Base-by-base conservation (phyloP, 2,113 vertebrate genomes). In the Thunnus maccoyii region DNA sequence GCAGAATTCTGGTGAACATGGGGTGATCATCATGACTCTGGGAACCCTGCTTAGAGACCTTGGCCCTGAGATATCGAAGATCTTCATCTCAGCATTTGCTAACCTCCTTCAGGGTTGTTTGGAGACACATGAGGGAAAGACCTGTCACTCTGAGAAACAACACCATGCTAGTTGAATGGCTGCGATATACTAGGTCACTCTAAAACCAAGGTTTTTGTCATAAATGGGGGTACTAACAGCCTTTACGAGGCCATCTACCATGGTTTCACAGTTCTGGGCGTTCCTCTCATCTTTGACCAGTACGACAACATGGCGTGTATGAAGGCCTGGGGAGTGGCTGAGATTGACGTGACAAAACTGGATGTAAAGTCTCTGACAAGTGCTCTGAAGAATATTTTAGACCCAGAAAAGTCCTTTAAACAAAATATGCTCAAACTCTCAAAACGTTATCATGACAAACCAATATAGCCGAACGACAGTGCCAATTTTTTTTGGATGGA, bases 161-260 rank as follows among this genome's bases (percentile, higher is more conserved):
- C 82, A 94, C 92, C 4, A 80, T 71, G 57, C 69, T 94, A 46
- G 72, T 92, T 13, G 30, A 89, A 18, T 94, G 92, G 94, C 27
- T 94, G n/a, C 94, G 91, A 95, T 36, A 1, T 95, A 7, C 84
- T 94, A 2, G 91, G 90, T 15, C 91, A 95, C 68, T 87, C 91
- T 3, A 94, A 93, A 83, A 93, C 90, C 48, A 92, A 73, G 0
- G 62, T 73, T 3, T 94, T 94, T 9, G 54, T 94, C 41, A 87
- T 92, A 0, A 91, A 94, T 6, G 92, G 93, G 0, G 94, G 91
- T 3, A 91, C 90, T 0, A 94, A 93, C 1, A 85, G 93, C 3
- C 22, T 94, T 15, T 94, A 93, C 0, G 44, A 95, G 32, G 92
- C 93, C 44, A 91, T 95, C 1, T 91, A 90, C 72, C 91, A 93